These are phyloP conservation scores for Aphaenogaster ashmeadi DNA, from an alignment of 1,140 invertebrate genomes.

Conservation along the genomic window DNA sequence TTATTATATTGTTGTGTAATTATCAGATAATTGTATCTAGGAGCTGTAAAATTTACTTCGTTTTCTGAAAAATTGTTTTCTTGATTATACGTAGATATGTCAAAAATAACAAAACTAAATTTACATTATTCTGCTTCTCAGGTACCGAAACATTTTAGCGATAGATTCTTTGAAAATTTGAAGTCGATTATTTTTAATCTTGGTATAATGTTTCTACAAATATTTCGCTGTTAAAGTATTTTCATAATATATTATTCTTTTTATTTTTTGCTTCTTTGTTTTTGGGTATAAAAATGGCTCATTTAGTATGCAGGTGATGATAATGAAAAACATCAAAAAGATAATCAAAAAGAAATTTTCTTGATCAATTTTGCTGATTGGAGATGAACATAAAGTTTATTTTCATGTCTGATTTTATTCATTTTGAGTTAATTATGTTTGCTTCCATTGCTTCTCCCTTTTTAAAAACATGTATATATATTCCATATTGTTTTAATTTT, in stretches of 20 bases:
- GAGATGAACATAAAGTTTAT: not conserved
- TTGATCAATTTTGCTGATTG: not conserved
- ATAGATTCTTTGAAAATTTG: not conserved
- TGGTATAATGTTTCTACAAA: not conserved
- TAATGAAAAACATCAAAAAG: not conserved
- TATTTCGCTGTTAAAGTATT: not conserved
- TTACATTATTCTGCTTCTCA: constrained; percentile 8
- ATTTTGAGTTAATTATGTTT: not conserved
- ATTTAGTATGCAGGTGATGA: not conserved
- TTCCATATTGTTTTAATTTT: not conserved
- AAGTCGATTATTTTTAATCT: not conserved
- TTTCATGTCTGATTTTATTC: not conserved
- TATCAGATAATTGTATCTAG: not conserved
- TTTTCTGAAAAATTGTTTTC: constrained; percentile 1
- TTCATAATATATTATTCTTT: not conserved
- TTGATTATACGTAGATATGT: not conserved
- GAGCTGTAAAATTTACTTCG: not conserved
- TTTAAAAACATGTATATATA: not conserved
- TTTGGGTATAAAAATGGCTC: not conserved
- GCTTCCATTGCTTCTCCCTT: not conserved
- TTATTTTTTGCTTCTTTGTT: not conserved
- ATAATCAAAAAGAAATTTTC: constrained; percentile 11
- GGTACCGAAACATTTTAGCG: not conserved
- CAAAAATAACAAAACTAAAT: not conserved
- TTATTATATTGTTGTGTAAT: not conserved